Percentiles rank a stretch among this genome's conserved stretches.
Conservation (phyloP, 2,797 vertebrate genomes). For the Eulemur albifrons region DNA sequence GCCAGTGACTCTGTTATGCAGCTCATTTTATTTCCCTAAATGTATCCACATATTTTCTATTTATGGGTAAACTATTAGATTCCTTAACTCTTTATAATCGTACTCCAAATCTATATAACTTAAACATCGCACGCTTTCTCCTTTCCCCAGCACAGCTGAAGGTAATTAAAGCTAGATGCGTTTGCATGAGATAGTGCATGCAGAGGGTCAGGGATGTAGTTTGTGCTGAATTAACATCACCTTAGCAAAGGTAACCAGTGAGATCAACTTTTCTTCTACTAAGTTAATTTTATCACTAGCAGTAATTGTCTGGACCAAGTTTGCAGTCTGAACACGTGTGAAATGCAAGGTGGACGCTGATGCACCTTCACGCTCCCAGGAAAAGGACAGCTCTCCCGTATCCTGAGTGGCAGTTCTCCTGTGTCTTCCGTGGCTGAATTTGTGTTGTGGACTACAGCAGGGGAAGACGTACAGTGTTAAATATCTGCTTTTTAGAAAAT, state of each 20-base stretch:
- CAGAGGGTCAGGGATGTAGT: fast-evolving
- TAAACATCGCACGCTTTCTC: background rate
- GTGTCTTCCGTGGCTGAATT: background rate
- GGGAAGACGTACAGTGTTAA: background rate
- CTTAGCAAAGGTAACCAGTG: background rate
- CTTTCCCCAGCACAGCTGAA: too few relatives aligned
- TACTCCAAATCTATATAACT: background rate
- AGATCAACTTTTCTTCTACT: background rate
- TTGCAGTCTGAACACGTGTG: background rate
- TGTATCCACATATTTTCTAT: background rate
- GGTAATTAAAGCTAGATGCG: background rate
- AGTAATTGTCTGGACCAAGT: background rate
- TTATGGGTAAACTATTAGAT: background rate
- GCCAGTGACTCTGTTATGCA: background rate
- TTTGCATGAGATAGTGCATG: background rate
- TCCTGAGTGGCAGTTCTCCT: background rate
- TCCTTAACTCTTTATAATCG: background rate
- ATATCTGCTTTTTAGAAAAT: too few relatives aligned
- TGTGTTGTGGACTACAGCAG: background rate
- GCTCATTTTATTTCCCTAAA: background rate
- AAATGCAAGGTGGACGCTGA: background rate
- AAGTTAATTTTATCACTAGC: background rate
- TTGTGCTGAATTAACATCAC: background rate
- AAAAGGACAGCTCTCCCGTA: background rate
- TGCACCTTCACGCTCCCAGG: background rate